Evolutionary conservation across 2,888 invertebrate genomes (phyloP), one percentile per base, ranked within the genome.

Genomic region (Drosophila crucigera): DNA sequence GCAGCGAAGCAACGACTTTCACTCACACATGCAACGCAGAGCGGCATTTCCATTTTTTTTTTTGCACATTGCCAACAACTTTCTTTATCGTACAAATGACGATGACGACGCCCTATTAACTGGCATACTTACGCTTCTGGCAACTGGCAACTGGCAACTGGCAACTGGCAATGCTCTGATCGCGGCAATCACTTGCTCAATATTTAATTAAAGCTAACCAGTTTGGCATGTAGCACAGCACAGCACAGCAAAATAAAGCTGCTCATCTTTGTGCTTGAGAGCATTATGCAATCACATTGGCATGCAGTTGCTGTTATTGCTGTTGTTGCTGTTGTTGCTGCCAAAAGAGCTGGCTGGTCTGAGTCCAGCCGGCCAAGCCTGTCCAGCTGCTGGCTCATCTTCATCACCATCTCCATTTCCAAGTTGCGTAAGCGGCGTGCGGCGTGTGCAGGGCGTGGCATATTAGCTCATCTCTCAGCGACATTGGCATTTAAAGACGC

Each of bases 201-300:
- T 68, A 70, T 76, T 80, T 73, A 65, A 76, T 80, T 72, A 71
- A 84, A 64, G 55, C 67, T 63, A 86, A 84, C 84, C 82, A 65
- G 84, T 84, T 86, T 84, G 64, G 37, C 50, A 60, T 69, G 68
- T 47, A 55, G 25, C 47, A 41, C 35, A 30, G n/a, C 41, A 52
- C 14, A n/a, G 31, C 31, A 31, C 31, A 31, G 31, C 62, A 50
- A 41, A 31, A 25, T 64, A 54, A 68, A 43, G 56, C 54, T 43
- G 75, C 76, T 49, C 84, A 80, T 84, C 76, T 86, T 71, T 73
- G 37, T 43, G 31, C 30, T 58, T 30, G 50, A 28, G 47, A 31
- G 43, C 54, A 54, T 84, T 84, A 86, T 76, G 87, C 68, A 86
- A 84, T 82, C 73, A 61, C 68, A 67, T 77, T 71, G 83, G 80